Evolutionary conservation across 2,888 invertebrate genomes (phyloP), one percentile per base, ranked within the genome.

Genomic region (Drosophila niveifrons): DNA sequence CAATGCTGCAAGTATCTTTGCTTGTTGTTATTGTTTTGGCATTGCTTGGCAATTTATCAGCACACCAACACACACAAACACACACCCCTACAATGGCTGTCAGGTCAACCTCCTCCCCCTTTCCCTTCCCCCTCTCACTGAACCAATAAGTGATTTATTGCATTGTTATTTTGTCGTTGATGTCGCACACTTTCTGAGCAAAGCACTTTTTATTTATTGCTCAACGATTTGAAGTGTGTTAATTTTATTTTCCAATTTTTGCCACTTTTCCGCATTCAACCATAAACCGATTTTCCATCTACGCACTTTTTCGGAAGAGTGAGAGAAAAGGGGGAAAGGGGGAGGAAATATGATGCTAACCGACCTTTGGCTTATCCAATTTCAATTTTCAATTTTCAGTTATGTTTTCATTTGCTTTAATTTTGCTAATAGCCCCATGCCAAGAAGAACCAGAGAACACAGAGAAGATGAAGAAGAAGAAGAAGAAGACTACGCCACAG

Each of bases 151-250:
- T 83, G 83, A 83, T 83, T 83, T 83, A 83, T 83, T 73, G 81
- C 81, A 86, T 83, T 83, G 83, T 83, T 83, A 83, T 83, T 83
- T 83, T 83, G 86, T 83, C 83, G 86, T 83, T 85, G 75, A 78
- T 85, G 86, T 82, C 86, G 86, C 83, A 80, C 83, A 80, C 83
- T 85, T 83, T 80, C 74, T 72, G n/a, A n/a, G 73, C 72, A 71
- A 75, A 59, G 11, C 67, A 75, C 78, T 76, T 81, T 72, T 77
- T 71, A 59, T 67, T 66, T 68, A 67, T 67, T 72, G 50, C 68
- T n/a, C 47, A 58, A 61, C 78, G 66, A 73, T 80, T 69, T 80
- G 71, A 76, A 80, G 81, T 75, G 83, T 72, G 83, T 86, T 83
- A 80, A 86, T 83, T 83, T 83, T 75, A 83, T 83, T 86, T 76